Evolutionary conservation across 2,888 invertebrate genomes (phyloP).

Genomic region (Tenthredo mesomela): DNA sequence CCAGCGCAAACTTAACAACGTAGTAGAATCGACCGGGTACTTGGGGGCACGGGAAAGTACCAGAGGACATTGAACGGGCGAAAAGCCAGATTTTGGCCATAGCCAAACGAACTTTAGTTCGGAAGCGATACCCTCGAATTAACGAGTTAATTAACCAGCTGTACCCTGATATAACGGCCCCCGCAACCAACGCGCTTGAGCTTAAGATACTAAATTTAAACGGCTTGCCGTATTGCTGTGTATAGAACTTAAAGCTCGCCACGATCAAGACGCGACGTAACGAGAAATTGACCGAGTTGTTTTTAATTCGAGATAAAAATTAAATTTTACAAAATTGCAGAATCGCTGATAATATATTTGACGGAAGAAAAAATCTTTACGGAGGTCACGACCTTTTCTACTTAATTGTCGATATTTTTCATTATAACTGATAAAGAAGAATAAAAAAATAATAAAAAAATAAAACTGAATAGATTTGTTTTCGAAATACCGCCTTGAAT

Average conservation of each 20-base stretch:
- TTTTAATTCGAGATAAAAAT: too few species aligned
- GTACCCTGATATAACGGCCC: constrained; percentile 4
- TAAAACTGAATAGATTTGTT: neutral
- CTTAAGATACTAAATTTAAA: constrained; percentile 13
- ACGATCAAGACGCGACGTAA: neutral
- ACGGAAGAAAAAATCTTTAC: neutral
- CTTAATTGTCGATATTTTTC: neutral
- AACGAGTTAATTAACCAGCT: constrained; percentile 50
- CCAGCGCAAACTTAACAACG: constrained; percentile 46
- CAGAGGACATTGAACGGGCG: constrained; percentile 10
- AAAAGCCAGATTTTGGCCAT: constrained; percentile 25
- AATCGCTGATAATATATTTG: too few species aligned
- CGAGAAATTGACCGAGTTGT: neutral
- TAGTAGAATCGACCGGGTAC: constrained; percentile 27
- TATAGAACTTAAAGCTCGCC: neutral
- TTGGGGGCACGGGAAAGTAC: neutral
- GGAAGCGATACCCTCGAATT: constrained; percentile 44
- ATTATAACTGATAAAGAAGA: too few species aligned
- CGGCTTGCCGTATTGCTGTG: constrained; percentile 11
- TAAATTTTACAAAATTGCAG: too few species aligned
- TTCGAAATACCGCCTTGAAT: neutral
- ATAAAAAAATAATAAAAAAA: too few species aligned
- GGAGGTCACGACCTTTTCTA: neutral
- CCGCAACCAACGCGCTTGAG: neutral
- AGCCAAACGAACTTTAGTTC: constrained; percentile 34